These are phyloP conservation scores for Fringilla coelebs DNA, from an alignment of 2,797 vertebrate species.

Conservation along the genomic window DNA sequence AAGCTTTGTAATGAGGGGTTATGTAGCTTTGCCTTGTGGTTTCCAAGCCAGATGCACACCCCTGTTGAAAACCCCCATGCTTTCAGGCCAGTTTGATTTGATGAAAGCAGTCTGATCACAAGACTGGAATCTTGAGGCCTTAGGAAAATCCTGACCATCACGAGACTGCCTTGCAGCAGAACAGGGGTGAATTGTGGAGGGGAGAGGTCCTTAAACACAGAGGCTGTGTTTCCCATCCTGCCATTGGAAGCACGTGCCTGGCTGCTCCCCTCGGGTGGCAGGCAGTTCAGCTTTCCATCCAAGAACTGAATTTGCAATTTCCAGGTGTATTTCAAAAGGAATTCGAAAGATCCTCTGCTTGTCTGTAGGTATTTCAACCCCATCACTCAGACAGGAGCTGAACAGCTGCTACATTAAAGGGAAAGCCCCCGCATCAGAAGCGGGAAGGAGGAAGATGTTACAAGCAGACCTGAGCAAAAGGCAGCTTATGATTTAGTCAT, in stretches of 20 bases:
- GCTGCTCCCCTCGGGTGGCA: background rate
- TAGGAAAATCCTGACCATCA: background rate
- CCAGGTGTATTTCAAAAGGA: constrained; percentile 63
- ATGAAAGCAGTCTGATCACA: background rate
- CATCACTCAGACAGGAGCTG: constrained; percentile 23
- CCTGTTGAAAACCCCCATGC: background rate
- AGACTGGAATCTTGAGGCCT: background rate
- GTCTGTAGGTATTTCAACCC: constrained; percentile 30
- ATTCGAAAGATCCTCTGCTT: constrained; percentile 27
- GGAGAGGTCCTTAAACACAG: background rate
- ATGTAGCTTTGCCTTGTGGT: background rate
- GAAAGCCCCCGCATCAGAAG: constrained; percentile 32
- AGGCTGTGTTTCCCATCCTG: background rate
- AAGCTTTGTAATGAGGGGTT: background rate
- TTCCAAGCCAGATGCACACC: background rate
- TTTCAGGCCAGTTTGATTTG: background rate
- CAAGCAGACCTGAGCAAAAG: constrained; percentile 55
- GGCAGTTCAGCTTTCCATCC: background rate
- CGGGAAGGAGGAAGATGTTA: constrained; percentile 53
- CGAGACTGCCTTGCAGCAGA: background rate
- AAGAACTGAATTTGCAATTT: background rate
- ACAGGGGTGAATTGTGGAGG: background rate
- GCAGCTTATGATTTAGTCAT: constrained; percentile 66
- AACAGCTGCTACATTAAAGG: constrained; percentile 65
- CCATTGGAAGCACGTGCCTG: background rate